These are phyloP conservation scores for Doryteuthis pealeii DNA, from an alignment of 1,140 invertebrate genomes.

Conservation along the genomic window DNA sequence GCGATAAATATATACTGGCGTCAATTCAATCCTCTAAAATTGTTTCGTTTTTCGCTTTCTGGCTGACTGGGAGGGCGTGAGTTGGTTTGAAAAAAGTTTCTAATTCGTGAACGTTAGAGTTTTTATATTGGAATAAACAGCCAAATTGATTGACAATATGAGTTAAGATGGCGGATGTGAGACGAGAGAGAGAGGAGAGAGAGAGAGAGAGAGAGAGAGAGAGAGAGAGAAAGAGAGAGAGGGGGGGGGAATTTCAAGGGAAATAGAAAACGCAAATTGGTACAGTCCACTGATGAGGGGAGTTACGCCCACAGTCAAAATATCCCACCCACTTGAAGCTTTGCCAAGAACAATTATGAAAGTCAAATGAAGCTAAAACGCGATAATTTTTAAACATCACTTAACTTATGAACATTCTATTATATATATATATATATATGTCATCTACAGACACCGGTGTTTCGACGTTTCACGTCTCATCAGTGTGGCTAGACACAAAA, in stretches of 20 bases:
- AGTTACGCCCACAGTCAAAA: slow-evolving; percentile 12
- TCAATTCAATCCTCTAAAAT: background rate
- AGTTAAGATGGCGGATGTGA: too few relatives aligned
- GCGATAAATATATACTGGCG: background rate
- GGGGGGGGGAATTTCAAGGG: background rate
- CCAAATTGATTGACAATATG: background rate
- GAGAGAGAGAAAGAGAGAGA: background rate
- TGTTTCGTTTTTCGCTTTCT: background rate
- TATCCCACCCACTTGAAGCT: too few relatives aligned
- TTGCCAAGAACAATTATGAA: too few relatives aligned
- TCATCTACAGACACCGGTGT: too few relatives aligned
- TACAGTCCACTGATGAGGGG: slow-evolving; percentile 12
- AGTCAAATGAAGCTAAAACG: too few relatives aligned
- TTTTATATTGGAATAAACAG: background rate
- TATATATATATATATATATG: too few relatives aligned
- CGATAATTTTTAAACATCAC: too few relatives aligned
- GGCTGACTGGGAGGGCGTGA: background rate
- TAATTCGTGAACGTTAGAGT: background rate
- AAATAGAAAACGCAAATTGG: background rate
- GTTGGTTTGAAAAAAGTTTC: background rate
- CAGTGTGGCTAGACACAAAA: too few relatives aligned
- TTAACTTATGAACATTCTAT: too few relatives aligned
- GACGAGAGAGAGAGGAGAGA: background rate
- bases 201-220: background rate
- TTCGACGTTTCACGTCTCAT: too few relatives aligned